phyloP scores from a whole-genome alignment of 2,113 vertebrate species.

The Vanacampus margaritifer region DNA sequence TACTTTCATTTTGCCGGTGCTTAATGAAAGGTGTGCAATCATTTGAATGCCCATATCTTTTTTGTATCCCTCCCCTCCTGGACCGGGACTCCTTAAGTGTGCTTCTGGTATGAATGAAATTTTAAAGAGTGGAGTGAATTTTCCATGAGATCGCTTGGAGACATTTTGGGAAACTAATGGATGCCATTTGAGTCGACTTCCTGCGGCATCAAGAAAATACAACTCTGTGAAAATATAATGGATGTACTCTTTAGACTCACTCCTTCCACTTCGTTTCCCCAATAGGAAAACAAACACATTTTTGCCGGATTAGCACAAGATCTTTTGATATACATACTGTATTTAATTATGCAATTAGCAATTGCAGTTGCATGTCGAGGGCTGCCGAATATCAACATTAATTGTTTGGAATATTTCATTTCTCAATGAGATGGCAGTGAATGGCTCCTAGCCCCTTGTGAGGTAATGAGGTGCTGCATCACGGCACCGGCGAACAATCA shows the following conservation, averaged over 20 bases:
- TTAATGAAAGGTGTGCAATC: constrained; percentile 1
- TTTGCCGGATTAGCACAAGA: neutral
- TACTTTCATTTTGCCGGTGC: neutral
- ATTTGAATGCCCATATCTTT: constrained; percentile 3
- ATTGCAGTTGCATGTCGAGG: constrained; percentile 20
- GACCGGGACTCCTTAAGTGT: constrained; percentile 14
- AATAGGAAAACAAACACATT: neutral
- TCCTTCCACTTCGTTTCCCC: neutral
- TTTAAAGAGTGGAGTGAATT: constrained; percentile 37
- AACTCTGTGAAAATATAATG: constrained; percentile 33
- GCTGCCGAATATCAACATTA: constrained; percentile 48
- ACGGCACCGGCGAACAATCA: constrained; percentile 54
- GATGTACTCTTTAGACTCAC: constrained; percentile 27
- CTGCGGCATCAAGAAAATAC: constrained; percentile 39
- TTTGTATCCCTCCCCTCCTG: too few relatives aligned
- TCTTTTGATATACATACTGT: neutral
- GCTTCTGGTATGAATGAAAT: constrained; percentile 17
- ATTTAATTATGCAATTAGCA: constrained; percentile 52
- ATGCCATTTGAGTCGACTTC: constrained; percentile 46
- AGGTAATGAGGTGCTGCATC: constrained; percentile 69
- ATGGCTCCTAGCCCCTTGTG: constrained; percentile 49
- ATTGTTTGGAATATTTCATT: constrained; percentile 53
- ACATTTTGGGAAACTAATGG: constrained; percentile 50
- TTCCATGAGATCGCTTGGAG: constrained; percentile 31
- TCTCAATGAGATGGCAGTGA: constrained; percentile 36